phyloP scores from a whole-genome alignment of 2,113 vertebrate species.

The Lepus timidus region DNA sequence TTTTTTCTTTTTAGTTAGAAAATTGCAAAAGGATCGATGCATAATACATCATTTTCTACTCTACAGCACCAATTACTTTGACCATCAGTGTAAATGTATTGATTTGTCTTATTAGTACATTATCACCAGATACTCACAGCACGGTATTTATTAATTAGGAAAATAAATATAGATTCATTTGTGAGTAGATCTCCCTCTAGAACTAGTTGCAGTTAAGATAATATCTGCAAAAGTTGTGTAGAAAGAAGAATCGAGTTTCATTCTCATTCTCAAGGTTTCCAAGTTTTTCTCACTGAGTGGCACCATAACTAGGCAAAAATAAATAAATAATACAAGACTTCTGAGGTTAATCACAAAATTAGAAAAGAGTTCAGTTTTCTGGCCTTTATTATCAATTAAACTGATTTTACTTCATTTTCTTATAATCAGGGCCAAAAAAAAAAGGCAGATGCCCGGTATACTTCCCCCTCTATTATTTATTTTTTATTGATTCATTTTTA shows the following conservation, averaged over 20 bases:
- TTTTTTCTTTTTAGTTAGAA: slow-evolving; percentile 87
- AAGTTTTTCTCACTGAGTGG: slow-evolving; percentile 48
- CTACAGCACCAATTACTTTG: slow-evolving; percentile 86
- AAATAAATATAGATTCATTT: slow-evolving; percentile 86
- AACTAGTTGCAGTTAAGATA: slow-evolving; percentile 70
- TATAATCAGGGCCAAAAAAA: neutral
- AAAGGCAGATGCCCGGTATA: rapidly evolving
- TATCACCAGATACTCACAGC: slow-evolving; percentile 88
- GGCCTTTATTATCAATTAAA: neutral
- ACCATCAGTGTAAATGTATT: slow-evolving; percentile 89
- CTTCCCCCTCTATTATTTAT: neutral
- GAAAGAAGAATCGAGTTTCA: slow-evolving; percentile 39
- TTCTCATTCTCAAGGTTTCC: slow-evolving; percentile 48
- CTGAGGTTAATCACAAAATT: neutral
- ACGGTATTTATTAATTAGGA: slow-evolving; percentile 89
- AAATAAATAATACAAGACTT: neutral
- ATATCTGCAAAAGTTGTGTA: slow-evolving; percentile 71
- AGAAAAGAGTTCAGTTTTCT: neutral
- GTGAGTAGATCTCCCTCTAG: slow-evolving; percentile 83
- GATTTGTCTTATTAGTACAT: slow-evolving; percentile 90
- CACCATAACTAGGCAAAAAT: neutral
- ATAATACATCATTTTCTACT: slow-evolving; percentile 85
- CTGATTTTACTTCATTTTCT: neutral
- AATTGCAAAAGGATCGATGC: slow-evolving; percentile 87
- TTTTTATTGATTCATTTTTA: too few relatives aligned